These are phyloP conservation scores for Larimichthys polyactis DNA, from an alignment of 2,113 vertebrate species.

Conservation along the genomic window DNA sequence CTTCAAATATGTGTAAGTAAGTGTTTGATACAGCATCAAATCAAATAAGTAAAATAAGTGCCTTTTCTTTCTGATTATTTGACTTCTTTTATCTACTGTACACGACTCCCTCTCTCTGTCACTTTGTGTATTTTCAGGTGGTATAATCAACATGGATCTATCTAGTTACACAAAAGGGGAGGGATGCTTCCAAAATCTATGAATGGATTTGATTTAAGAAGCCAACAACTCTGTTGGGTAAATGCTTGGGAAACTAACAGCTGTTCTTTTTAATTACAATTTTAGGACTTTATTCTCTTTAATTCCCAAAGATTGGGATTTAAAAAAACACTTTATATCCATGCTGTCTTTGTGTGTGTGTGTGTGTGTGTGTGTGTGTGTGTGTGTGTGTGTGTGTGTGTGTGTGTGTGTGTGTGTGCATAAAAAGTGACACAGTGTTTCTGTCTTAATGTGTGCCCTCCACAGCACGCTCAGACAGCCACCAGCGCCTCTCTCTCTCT, in stretches of 20 bases:
- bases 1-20: neutral
- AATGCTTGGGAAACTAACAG: conserved; percentile 7
- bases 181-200: conserved; percentile 11
- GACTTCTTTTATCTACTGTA: neutral
- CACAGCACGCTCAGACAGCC: conserved; percentile 35
- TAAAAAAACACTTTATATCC: neutral
- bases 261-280: neutral
- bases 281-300: neutral
- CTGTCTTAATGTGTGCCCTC: conserved; percentile 27
- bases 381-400: neutral
- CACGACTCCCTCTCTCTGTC: neutral
- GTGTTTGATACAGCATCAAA: neutral
- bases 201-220: conserved; percentile 9
- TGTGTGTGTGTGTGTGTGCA: no score
- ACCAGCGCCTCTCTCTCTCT: conserved; percentile 1
- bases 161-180: neutral
- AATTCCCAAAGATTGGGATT: neutral
- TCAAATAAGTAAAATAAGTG: neutral
- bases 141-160: neutral
- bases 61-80: neutral
- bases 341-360: neutral
- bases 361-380: no score
- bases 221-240: neutral
- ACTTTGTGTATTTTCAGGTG: neutral
- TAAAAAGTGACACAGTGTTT: neutral